Base-by-base conservation (phyloP, 37 sponge, comb jelly and placozoan species). In the Crambe crambe region DNA sequence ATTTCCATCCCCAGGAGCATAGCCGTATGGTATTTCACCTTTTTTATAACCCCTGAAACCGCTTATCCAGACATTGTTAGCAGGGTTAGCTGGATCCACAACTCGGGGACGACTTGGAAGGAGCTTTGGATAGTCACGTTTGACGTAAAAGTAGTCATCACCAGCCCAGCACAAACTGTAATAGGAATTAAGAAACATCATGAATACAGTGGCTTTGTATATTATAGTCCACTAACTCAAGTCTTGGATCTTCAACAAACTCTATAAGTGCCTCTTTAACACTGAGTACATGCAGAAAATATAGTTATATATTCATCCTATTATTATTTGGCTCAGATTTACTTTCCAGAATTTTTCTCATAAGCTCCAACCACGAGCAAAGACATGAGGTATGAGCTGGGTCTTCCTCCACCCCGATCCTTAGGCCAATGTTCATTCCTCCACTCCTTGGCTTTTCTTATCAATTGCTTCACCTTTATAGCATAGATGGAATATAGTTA, bases 61-160 rank as follows among this genome's bases (percentile, higher is more conserved):
- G 44, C 63, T 66, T 27, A 22, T 30, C 56, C 81, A 87, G n/a
- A 87, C 42, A 42, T 87, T 76, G 60, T 87, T 81, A 64, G 67
- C 74, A 56, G 88, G 88, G 27, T 87, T 81, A 40, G 88, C 88
- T 44, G 80, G 81, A 42, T 87, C 88, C 2, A 81, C 27, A 35
- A 87, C 81, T 36, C 36, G 64, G n/a, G 88, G 88, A 26, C 42
- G 40, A 5, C 36, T 3, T 10, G 64, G 73, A 6, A 72, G 5
- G n/a, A n/a, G n/a, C n/a, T n/a, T n/a, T 6, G 47, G 25, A 6
- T 72, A 43, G 54, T 43, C 54, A 40, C 40, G 3, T 68, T 32
- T 68, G 10, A 8, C 30, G 40, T 32, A 68, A 18, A 30, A 37
- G 39, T 36, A 32, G 17, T 66, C 34, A 25, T 27, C 61, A 59